These are phyloP conservation scores for Eulithis prunata DNA, from an alignment of 2,888 invertebrate genomes.

Conservation along the genomic window DNA sequence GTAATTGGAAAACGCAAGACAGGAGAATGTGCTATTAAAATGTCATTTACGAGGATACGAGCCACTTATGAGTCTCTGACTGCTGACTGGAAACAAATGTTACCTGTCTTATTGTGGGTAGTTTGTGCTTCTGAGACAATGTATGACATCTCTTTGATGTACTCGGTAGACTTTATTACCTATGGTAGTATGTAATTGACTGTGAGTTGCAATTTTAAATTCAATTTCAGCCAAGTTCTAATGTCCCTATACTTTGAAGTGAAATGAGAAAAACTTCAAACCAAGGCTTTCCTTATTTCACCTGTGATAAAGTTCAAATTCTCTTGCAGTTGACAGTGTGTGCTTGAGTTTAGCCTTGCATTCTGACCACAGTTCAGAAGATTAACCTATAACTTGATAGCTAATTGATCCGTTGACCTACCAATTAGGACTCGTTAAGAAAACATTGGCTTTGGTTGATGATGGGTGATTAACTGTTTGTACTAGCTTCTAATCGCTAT, in stretches of 20 bases:
- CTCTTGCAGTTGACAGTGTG: constrained; percentile 1
- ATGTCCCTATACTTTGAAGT: constrained; percentile 5
- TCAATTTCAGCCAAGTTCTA: constrained; percentile 6
- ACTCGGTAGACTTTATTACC: constrained; percentile 8
- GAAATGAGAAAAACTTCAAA: neutral
- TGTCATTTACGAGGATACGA: constrained; percentile 42
- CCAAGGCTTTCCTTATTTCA: neutral
- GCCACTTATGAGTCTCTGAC: constrained; percentile 40
- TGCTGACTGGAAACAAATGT: constrained; percentile 38
- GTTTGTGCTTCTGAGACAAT: constrained; percentile 13
- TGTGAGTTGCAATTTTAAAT: constrained; percentile 16
- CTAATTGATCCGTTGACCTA: constrained; percentile 44
- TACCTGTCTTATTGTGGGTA: constrained; percentile 19
- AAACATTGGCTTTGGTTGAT: constrained; percentile 36
- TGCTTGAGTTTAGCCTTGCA: constrained; percentile 10
- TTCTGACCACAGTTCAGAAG: constrained; percentile 22
- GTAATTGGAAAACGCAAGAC: constrained; percentile 45
- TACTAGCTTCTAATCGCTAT: constrained; percentile 33
- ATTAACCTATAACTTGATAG: constrained; percentile 37
- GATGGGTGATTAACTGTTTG: constrained; percentile 29
- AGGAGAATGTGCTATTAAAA: constrained; percentile 46
- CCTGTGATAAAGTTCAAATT: neutral
- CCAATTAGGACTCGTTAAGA: constrained; percentile 40
- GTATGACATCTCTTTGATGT: constrained; percentile 18
- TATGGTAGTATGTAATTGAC: constrained; percentile 14